A percentile compares a stretch with the other conserved stretches of the same genome.
Evolutionary conservation across 2,888 invertebrate genomes (phyloP).

Genomic region (Ceratothoa steindachneri): DNA sequence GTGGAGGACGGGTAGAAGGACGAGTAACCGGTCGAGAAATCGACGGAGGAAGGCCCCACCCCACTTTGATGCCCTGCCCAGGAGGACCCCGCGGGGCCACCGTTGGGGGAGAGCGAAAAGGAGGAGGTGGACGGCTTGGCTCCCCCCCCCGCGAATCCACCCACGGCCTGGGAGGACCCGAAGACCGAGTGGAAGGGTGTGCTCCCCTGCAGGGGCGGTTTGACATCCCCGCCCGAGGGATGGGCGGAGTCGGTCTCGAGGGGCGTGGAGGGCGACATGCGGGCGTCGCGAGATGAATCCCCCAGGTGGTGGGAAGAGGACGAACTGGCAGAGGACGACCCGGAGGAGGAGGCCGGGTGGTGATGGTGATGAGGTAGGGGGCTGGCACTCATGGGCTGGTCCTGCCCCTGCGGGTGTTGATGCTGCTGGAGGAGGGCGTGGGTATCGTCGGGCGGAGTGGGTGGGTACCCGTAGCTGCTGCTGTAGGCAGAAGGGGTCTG

Average conservation of each 20-base stretch:
- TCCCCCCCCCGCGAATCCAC: too few relatives aligned
- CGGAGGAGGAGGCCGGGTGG: background rate
- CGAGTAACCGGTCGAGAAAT: constrained; percentile 13
- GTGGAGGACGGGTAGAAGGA: constrained; percentile 37
- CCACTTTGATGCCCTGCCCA: background rate
- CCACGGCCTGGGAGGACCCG: background rate
- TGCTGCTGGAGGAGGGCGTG: constrained; percentile 26
- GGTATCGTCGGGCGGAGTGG: constrained; percentile 44
- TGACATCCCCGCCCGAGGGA: constrained; percentile 27
- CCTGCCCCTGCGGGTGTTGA: constrained; percentile 26
- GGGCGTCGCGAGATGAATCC: constrained; percentile 1
- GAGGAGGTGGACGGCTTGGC: background rate
- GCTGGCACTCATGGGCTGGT: constrained; percentile 31
- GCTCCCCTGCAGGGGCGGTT: constrained; percentile 1
- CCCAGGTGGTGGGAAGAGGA: background rate
- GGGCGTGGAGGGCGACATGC: constrained; percentile 43
- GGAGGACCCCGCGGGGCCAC: background rate
- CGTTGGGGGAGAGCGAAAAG: background rate
- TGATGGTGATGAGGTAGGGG: constrained; percentile 25
- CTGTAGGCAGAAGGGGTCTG: constrained; percentile 24
- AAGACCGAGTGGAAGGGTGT: background rate
- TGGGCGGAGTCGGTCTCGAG: constrained; percentile 32
- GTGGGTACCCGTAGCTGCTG: constrained; percentile 39
- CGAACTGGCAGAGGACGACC: background rate
- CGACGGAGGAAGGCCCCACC: background rate